Percentiles rank a stretch among this genome's conserved stretches.
Conservation (phyloP, 2,888 invertebrate species). For the Netelia virgata region DNA sequence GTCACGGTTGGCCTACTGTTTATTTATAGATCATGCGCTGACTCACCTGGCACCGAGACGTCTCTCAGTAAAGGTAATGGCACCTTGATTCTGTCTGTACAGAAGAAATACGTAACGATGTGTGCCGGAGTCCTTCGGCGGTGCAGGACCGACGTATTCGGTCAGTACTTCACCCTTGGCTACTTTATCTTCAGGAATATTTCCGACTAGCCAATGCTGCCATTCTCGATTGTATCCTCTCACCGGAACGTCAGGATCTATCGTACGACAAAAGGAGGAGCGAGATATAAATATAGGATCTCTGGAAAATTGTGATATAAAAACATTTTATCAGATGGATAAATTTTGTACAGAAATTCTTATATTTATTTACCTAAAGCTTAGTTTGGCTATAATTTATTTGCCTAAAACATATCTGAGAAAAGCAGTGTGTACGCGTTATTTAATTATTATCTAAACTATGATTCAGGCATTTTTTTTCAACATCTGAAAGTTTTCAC, state of each 20-base stretch:
- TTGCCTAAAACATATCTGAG: neutral
- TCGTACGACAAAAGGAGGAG: neutral
- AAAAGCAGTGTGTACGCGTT: too few relatives aligned
- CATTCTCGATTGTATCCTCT: slow-evolving; percentile 82
- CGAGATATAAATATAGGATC: neutral
- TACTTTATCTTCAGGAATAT: slow-evolving; percentile 83
- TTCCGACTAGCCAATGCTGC: slow-evolving; percentile 84
- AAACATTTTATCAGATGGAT: neutral
- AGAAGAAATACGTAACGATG: slow-evolving; percentile 83
- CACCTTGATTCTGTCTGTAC: slow-evolving; percentile 83
- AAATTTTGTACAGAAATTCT: neutral
- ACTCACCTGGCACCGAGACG: slow-evolving; percentile 79
- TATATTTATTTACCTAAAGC: neutral
- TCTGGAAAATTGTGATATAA: neutral
- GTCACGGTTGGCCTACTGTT: neutral
- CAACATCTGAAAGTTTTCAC: neutral
- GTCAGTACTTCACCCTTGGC: slow-evolving; percentile 82
- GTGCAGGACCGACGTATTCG: slow-evolving; percentile 83
- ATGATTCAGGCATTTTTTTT: neutral
- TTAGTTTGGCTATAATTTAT: too few relatives aligned
- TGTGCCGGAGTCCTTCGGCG: slow-evolving; percentile 78
- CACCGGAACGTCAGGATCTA: slow-evolving; percentile 82
- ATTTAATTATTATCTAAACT: too few relatives aligned
- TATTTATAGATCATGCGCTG: neutral
- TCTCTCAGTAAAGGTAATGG: slow-evolving; percentile 83